Evolutionary conservation across 2,888 invertebrate species (phyloP), one percentile per base, ranked within the genome.

Genomic region (Prosapia bicincta): DNA sequence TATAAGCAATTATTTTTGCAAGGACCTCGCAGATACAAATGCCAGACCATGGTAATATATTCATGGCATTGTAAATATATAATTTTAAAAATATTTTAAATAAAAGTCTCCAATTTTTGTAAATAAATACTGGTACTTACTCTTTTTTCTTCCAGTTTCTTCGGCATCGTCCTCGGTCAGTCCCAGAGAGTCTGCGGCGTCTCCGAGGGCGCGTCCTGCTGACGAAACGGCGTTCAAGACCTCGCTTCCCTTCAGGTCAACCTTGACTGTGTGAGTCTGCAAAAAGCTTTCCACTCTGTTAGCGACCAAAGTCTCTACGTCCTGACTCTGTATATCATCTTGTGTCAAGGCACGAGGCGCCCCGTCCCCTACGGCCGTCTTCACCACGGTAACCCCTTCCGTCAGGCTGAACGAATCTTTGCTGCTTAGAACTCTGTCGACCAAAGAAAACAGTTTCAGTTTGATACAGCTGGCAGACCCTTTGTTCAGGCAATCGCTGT

Each of bases 381-480:
- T 91, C 76, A 94, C 91, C 26, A 95, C 92, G 69, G 94, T 94
- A 71, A 95, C 93, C 74, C 95, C 95, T 80, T 95, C 94, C 75
- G 93, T 91, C 66, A 95, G 85, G 9, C 92, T 90, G 83, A 94
- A 93, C 78, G 90, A 90, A 82, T 95, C 94, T 84, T 93, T 93
- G 81, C 92, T 91, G 70, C 91, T 91, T 38, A 80, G 77, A n/a
- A 94, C 92, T 85, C 94, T 94, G 87, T 95, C 95, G 80, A 95
- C 93, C 85, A 92, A 94, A 25, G 93, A 91, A 87, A 94, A 93
- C 83, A 95, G 90, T 84, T 94, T 95, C 88, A 93, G 93, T 85
- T 94, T 95, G 82, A 95, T 90, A 85, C 95, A 95, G 85, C 92
- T 91, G 81, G 93, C 90, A 28, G 94, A 93, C 83, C 94, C 94